phyloP scores from a whole-genome alignment of 2,113 vertebrate species.

The Odontophorus gujanensis region DNA sequence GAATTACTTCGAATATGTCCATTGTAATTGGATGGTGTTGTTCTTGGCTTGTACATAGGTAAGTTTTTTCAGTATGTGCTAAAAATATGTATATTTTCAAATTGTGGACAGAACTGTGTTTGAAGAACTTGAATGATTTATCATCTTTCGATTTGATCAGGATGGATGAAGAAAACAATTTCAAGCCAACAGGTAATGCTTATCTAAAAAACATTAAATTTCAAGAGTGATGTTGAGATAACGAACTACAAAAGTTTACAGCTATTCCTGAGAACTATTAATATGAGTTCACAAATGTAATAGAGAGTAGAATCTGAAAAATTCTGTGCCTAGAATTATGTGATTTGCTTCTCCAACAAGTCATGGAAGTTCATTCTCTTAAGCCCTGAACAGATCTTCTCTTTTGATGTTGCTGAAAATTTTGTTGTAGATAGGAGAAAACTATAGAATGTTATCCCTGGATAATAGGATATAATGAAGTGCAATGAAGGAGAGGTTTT shows the following conservation, averaged over 20 bases:
- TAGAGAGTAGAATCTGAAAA: neutral
- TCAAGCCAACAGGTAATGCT: slow-evolving; percentile 91
- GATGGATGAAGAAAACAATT: slow-evolving; percentile 92
- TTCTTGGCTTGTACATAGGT: neutral
- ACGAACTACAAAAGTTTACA: neutral
- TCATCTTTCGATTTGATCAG: slow-evolving; percentile 89
- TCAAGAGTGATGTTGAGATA: neutral
- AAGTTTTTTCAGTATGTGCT: neutral
- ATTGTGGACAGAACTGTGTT: slow-evolving; percentile 87
- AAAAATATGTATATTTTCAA: slow-evolving; percentile 54
- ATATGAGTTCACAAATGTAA: neutral
- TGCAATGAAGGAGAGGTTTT: neutral
- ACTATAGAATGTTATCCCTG: neutral
- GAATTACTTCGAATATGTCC: neutral
- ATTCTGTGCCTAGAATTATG: neutral
- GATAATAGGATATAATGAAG: neutral
- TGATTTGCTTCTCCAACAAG: neutral
- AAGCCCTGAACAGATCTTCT: neutral
- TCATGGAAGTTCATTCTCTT: neutral
- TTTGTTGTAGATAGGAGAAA: neutral
- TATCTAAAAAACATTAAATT: neutral
- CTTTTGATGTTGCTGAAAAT: neutral
- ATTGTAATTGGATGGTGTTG: neutral
- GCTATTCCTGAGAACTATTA: neutral
- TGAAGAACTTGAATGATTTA: slow-evolving; percentile 93